Evolutionary conservation across 2,113 vertebrate genomes (phyloP).

Genomic region (Plestiodon gilberti): DNA sequence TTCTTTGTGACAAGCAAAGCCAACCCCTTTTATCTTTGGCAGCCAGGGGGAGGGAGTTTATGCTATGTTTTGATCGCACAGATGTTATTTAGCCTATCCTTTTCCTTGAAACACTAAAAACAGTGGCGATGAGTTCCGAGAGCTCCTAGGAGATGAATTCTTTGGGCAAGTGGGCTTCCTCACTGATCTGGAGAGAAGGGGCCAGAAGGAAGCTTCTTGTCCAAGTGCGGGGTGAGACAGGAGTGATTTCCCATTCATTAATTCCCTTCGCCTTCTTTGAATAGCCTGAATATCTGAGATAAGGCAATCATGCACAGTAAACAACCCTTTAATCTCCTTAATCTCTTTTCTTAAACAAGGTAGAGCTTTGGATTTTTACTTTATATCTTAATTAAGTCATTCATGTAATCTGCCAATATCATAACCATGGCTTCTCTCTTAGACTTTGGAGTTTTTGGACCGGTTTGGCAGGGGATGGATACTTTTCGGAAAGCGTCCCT

Average conservation of each 20-base stretch:
- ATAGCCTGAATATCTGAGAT: background rate
- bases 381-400: background rate
- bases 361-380: background rate
- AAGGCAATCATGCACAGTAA: background rate
- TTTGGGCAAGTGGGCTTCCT: background rate
- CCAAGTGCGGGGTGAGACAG: background rate
- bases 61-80: background rate
- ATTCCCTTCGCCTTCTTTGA: background rate
- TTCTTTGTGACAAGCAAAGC: background rate
- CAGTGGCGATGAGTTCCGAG: background rate
- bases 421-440: background rate
- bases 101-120: background rate
- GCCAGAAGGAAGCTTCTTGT: background rate
- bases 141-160: background rate
- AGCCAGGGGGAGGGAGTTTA: background rate
- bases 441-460: background rate
- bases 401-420: background rate
- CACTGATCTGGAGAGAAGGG: background rate
- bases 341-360: background rate
- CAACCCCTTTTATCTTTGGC: too few relatives aligned
- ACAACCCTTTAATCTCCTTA: background rate
- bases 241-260: background rate
- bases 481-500: background rate
- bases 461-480: background rate
- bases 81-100: too few relatives aligned